Conservation (phyloP, 2,888 invertebrate genomes). For the Omphaloscelis lunosa region DNA sequence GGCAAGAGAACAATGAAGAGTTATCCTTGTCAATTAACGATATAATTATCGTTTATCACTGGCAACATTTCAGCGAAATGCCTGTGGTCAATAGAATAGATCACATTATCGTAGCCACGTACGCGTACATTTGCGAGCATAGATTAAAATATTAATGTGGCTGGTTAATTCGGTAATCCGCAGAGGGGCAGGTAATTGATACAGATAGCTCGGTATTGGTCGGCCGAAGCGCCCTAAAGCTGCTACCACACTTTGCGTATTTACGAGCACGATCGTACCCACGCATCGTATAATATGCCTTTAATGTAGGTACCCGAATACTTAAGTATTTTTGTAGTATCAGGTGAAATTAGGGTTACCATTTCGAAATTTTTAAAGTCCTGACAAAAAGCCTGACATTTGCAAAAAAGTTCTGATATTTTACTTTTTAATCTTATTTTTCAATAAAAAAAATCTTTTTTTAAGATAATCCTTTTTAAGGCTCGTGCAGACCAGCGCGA, state of each 20-base stretch:
- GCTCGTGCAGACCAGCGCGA: too few relatives aligned
- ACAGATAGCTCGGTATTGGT: slow-evolving; percentile 69
- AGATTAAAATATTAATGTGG: slow-evolving; percentile 74
- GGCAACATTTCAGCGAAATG: slow-evolving; percentile 40
- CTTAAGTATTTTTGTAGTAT: slow-evolving; percentile 7
- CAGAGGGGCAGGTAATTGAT: slow-evolving; percentile 73
- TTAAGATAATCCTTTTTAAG: too few relatives aligned
- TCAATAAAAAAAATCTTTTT: too few relatives aligned
- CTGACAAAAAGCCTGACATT: too few relatives aligned
- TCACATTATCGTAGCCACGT: slow-evolving; percentile 49
- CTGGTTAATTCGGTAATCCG: slow-evolving; percentile 72
- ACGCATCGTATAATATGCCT: slow-evolving; percentile 12
- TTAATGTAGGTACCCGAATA: slow-evolving; percentile 17
- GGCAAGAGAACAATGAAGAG: neutral
- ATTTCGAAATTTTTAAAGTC: too few relatives aligned
- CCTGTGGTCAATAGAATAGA: slow-evolving; percentile 56
- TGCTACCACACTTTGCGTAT: slow-evolving; percentile 58
- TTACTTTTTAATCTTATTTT: too few relatives aligned
- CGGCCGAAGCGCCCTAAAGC: slow-evolving; percentile 55
- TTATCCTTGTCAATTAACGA: slow-evolving; percentile 13
- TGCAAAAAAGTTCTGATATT: too few relatives aligned
- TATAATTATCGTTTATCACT: slow-evolving; percentile 38
- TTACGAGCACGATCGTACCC: slow-evolving; percentile 51
- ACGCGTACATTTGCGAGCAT: slow-evolving; percentile 62
- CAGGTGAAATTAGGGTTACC: too few relatives aligned